phyloP scores from a whole-genome alignment of 2,888 invertebrate species.

The Marronus borbonicus region DNA sequence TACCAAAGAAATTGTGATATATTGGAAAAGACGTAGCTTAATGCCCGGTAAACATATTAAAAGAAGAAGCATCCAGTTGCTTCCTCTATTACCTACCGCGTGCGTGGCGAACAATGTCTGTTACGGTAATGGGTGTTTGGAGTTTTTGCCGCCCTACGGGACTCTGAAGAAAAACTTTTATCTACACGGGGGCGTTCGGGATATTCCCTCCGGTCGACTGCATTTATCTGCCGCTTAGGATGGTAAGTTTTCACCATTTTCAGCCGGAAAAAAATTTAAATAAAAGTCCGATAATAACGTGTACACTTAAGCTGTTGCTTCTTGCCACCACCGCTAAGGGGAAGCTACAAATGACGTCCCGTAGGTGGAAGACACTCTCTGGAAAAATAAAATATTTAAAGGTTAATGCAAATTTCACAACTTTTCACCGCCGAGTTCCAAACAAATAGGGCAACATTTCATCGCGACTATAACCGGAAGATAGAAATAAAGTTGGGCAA shows the following conservation, averaged over 20 bases:
- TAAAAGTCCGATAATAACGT: slow-evolving; percentile 38
- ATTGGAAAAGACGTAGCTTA: slow-evolving; percentile 35
- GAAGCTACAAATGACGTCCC: neutral
- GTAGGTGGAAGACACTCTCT: slow-evolving; percentile 7
- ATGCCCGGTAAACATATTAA: slow-evolving; percentile 46
- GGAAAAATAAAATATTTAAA: slow-evolving; percentile 47
- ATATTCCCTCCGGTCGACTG: slow-evolving; percentile 12
- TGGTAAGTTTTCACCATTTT: slow-evolving; percentile 16
- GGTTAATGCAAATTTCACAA: slow-evolving; percentile 47
- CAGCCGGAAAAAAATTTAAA: slow-evolving; percentile 36
- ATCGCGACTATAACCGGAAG: slow-evolving; percentile 14
- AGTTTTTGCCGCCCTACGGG: slow-evolving; percentile 54
- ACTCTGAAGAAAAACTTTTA: slow-evolving; percentile 46
- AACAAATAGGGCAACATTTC: slow-evolving; percentile 24
- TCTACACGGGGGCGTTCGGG: slow-evolving; percentile 5
- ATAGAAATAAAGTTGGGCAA: slow-evolving; percentile 23
- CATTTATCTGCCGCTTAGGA: slow-evolving; percentile 12
- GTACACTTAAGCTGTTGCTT: neutral
- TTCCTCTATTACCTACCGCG: slow-evolving; percentile 4
- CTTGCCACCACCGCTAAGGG: neutral
- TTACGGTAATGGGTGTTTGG: slow-evolving; percentile 55
- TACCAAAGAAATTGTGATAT: slow-evolving; percentile 45
- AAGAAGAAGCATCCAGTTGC: slow-evolving; percentile 32
- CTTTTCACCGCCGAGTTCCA: slow-evolving; percentile 30
- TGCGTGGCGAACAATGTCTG: neutral